phyloP scores from a whole-genome alignment of 1,140 invertebrate genomes.

The Drosophila kikkawai region DNA sequence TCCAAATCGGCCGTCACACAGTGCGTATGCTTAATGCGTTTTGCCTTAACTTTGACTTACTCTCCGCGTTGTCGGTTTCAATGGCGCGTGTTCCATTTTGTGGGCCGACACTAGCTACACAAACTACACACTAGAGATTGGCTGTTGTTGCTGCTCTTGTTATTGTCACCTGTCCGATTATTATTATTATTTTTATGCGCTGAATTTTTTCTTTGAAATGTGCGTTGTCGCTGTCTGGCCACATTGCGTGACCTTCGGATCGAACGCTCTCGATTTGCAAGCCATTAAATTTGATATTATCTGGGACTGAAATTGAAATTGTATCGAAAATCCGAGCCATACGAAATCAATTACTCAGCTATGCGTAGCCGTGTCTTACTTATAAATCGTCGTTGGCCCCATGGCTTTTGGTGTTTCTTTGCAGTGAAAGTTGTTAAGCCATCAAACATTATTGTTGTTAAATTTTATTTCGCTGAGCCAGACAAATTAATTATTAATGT shows the following conservation, averaged over 20 bases:
- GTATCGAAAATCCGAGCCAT: constrained; percentile 67
- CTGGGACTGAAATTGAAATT: constrained; percentile 62
- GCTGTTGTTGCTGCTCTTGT: constrained; percentile 61
- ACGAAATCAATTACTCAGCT: constrained; percentile 71
- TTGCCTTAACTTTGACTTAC: constrained; percentile 50
- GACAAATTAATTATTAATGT: constrained; percentile 67
- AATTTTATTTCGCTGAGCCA: constrained; percentile 28
- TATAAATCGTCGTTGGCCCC: constrained; percentile 25
- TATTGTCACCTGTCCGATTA: constrained; percentile 79
- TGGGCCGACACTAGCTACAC: constrained; percentile 57
- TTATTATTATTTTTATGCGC: constrained; percentile 53
- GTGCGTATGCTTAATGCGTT: constrained; percentile 74
- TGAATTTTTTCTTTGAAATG: constrained; percentile 58
- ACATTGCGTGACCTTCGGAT: constrained; percentile 58
- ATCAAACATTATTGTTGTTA: constrained; percentile 32
- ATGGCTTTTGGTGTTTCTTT: constrained; percentile 31
- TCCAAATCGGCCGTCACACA: constrained; percentile 56
- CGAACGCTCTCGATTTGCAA: constrained; percentile 71
- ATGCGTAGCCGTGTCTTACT: constrained; percentile 57
- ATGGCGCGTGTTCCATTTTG: constrained; percentile 70
- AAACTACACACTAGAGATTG: constrained; percentile 22
- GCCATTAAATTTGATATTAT: constrained; percentile 61
- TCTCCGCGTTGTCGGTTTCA: constrained; percentile 45
- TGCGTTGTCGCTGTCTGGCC: constrained; percentile 65
- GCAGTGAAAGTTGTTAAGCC: constrained; percentile 62